Base-by-base conservation (phyloP, 2,888 invertebrate genomes). In the Arge pagana region DNA sequence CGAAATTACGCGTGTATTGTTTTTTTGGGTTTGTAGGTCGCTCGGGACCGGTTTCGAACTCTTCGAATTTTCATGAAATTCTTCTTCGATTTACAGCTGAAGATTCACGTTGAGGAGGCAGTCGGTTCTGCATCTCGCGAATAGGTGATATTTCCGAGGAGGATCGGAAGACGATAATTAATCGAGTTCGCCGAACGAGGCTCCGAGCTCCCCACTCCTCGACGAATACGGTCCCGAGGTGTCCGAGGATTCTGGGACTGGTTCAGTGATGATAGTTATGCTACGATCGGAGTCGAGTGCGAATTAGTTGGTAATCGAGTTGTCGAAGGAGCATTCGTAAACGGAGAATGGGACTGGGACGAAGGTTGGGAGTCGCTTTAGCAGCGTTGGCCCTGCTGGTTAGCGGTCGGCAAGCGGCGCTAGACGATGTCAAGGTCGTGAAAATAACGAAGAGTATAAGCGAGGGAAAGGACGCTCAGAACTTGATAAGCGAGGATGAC, bases 21-120 rank as follows among this genome's bases (percentile, higher is more conserved):
- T 45, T 45, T 45, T 45, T 31, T 13, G 45, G 45, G 45, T 45
- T 45, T 45, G 33, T 45, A 10, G 45, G 45, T 45, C 45, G 30
- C 21, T 13, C 26, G 23, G 23, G 45, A 45, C 45, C 33, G 45
- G 45, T 45, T 45, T 11, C 45, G 33, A 35, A 35, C 35, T 16
- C 16, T 24, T 15, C 45, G 24, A 45, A n/a, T n/a, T n/a, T n/a
- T n/a, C n/a, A n/a, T n/a, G n/a, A n/a, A n/a, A 45, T 35, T 45
- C 23, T 45, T 23, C 21, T 33, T 33, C 5, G 23, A 33, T 33
- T 45, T 45, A 19, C 33, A 45, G 45, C 19, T 31, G 31, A 31
- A 19, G 42, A 13, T 42, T 31, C 42, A 19, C 15, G 42, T 8
- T 42, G 31, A 2, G n/a, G 42, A 42, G 30, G n/a, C n/a, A n/a